Conservation (phyloP, 2,888 invertebrate species). For the Drosophila maculinotata region DNA sequence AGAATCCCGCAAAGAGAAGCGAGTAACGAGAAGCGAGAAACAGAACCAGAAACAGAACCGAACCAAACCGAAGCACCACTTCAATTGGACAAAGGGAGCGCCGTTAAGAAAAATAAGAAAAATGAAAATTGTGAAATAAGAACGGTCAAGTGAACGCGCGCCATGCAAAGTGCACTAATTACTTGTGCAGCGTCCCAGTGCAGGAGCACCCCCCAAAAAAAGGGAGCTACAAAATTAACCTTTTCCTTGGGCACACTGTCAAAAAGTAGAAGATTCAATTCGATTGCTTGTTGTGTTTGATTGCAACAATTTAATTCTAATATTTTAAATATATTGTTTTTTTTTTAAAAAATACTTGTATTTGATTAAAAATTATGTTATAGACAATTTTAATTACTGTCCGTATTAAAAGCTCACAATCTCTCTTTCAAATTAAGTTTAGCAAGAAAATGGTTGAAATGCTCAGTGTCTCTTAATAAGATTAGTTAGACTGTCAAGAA, state of each 20-base stretch:
- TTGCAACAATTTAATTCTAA: too few species aligned
- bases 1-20: conserved; percentile 12
- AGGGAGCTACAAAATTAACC: conserved; percentile 4
- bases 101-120: conserved; percentile 19
- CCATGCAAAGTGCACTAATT: conserved; percentile 66
- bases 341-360: too few species aligned
- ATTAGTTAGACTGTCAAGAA: too few species aligned
- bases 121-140: conserved; percentile 30
- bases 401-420: neutral
- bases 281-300: too few species aligned
- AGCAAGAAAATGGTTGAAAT: neutral
- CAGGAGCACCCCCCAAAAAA: conserved; percentile 14
- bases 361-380: too few species aligned
- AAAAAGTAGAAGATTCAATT: neutral
- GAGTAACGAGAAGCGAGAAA: conserved; percentile 16
- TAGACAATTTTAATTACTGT: too few species aligned
- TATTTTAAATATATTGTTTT: too few species aligned
- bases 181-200: conserved; percentile 55
- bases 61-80: conserved; percentile 39
- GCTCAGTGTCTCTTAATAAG: neutral
- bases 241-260: conserved; percentile 1
- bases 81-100: conserved; percentile 41
- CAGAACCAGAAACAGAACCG: conserved; percentile 25
- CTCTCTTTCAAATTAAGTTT: neutral
- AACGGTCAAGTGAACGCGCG: conserved; percentile 61